Conservation (phyloP, 1,140 invertebrate species). For the Trichomalopsis sarcophagae region DNA sequence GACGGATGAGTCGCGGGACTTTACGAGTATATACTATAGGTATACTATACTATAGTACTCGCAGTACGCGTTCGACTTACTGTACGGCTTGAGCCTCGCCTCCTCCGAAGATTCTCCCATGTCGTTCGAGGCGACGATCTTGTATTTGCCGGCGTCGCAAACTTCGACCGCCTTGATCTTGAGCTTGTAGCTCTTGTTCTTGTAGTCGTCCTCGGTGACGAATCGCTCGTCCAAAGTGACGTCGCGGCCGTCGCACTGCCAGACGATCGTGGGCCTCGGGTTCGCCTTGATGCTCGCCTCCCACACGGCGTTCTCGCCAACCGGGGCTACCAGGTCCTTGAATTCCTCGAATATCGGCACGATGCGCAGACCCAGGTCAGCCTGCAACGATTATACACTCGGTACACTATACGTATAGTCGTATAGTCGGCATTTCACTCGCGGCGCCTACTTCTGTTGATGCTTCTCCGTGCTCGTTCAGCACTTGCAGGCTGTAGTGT, state of each 20-base stretch:
- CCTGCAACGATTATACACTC: slow-evolving; percentile 65
- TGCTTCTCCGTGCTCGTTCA: slow-evolving; percentile 85
- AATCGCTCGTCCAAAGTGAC: slow-evolving; percentile 77
- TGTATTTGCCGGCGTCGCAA: slow-evolving; percentile 88
- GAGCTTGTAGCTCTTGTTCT: slow-evolving; percentile 80
- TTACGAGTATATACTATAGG: no score
- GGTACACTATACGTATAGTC: no score
- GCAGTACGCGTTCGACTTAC: slow-evolving; percentile 78
- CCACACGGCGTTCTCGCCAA: slow-evolving; percentile 83
- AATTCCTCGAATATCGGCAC: slow-evolving; percentile 85
- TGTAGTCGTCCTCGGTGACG: slow-evolving; percentile 79
- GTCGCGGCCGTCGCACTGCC: slow-evolving; percentile 81
- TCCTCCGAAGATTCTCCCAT: slow-evolving; percentile 82
- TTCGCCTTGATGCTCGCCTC: slow-evolving; percentile 84
- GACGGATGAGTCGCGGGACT: no score
- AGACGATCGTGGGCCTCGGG: slow-evolving; percentile 85
- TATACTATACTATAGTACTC: no score
- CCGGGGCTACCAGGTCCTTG: slow-evolving; percentile 82
- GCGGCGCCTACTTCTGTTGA: slow-evolving; percentile 75
- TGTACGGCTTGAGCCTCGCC: slow-evolving; percentile 81
- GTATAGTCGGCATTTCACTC: no score
- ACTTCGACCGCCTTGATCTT: slow-evolving; percentile 81
- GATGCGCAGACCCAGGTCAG: slow-evolving; percentile 83
- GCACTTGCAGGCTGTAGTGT: slow-evolving; percentile 85
- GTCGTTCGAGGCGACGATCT: slow-evolving; percentile 83